A percentile compares a stretch with the other conserved stretches of the same genome.
phyloP scores from a whole-genome alignment of 1,140 invertebrate species.

The Aphidius gifuensis region DNA sequence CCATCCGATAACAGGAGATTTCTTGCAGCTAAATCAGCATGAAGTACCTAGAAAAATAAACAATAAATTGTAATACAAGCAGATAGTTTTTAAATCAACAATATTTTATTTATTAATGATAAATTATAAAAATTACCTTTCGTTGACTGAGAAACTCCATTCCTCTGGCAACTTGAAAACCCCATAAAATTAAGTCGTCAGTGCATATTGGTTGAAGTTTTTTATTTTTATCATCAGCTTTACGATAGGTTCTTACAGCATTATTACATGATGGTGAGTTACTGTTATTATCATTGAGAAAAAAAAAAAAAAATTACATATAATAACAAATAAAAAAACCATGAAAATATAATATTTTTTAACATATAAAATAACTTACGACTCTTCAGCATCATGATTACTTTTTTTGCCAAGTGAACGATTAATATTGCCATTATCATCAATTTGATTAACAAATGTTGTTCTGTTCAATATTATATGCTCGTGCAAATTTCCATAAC shows the following conservation, averaged over 20 bases:
- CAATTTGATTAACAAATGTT: conserved; percentile 78
- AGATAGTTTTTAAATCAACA: not conserved
- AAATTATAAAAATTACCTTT: conserved; percentile 60
- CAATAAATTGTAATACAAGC: no score
- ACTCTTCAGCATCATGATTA: conserved; percentile 50
- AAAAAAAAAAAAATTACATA: not conserved
- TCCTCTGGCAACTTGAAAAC: conserved; percentile 89
- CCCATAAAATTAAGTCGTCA: conserved; percentile 83
- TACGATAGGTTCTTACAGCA: conserved; percentile 64
- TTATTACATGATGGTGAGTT: not conserved
- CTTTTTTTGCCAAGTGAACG: conserved; percentile 55
- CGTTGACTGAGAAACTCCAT: conserved; percentile 91
- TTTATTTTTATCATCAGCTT: conserved; percentile 64
- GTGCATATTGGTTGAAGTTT: conserved; percentile 68
- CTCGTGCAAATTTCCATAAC: conserved; percentile 84
- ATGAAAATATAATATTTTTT: no score
- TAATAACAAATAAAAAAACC: no score
- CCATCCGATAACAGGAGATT: conserved; percentile 91
- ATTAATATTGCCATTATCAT: conserved; percentile 59
- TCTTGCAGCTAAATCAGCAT: conserved; percentile 94
- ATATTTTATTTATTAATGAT: not conserved
- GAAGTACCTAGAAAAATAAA: conserved; percentile 64
- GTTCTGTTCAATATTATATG: conserved; percentile 76
- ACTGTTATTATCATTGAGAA: not conserved
- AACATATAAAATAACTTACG: no score